These are phyloP conservation scores for Seira ritae DNA, from an alignment of 2,888 invertebrate genomes.

Conservation along the genomic window DNA sequence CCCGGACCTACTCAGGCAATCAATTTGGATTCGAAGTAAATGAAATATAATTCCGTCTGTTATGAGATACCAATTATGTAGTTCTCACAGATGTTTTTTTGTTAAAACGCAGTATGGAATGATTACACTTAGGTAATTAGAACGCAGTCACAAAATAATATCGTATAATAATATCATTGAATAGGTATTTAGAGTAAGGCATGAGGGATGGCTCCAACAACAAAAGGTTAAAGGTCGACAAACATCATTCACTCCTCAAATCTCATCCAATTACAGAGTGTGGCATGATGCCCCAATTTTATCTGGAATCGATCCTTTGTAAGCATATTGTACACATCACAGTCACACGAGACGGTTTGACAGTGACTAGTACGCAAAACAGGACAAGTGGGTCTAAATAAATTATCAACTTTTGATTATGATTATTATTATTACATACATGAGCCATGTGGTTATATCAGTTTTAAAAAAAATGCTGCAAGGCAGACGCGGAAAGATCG, in stretches of 20 bases:
- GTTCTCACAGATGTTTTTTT: no score
- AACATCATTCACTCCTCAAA: not conserved
- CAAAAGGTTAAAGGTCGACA: not conserved
- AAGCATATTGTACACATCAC: not conserved
- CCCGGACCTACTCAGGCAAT: no score
- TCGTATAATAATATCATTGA: no score
- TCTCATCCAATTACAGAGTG: not conserved
- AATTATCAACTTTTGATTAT: not conserved
- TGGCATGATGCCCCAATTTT: conserved; percentile 13
- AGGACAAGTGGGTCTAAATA: not conserved
- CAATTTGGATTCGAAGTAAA: no score
- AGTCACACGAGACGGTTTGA: not conserved
- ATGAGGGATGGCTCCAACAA: no score
- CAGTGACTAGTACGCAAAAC: not conserved
- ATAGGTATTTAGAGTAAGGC: no score
- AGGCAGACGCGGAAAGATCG: conserved; percentile 1
- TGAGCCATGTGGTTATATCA: not conserved
- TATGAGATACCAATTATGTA: no score
- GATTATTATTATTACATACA: not conserved
- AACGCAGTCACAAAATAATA: no score
- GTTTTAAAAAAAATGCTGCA: not conserved
- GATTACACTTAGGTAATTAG: no score
- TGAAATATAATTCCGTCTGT: no score
- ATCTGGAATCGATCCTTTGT: not conserved
- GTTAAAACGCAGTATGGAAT: no score